Evolutionary conservation across 2,113 vertebrate genomes (phyloP).

Genomic region (Lepidothrix coronata): DNA sequence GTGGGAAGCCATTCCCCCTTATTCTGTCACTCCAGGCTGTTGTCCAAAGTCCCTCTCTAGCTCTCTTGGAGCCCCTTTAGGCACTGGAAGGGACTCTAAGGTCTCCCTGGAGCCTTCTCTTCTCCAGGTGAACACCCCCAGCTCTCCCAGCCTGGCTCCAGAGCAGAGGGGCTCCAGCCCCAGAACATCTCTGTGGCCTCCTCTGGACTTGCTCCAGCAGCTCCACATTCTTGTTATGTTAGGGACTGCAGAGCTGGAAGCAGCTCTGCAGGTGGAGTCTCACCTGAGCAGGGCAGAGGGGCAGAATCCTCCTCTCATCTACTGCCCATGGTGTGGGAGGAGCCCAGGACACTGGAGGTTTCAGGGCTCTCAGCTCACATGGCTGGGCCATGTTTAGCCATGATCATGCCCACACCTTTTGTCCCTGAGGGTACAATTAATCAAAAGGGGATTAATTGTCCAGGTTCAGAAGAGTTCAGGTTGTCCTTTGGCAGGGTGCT

Average conservation of each 20-base stretch:
- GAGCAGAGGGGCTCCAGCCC: not conserved
- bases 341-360: not conserved
- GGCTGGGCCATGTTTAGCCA: not conserved
- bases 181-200: not conserved
- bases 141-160: not conserved
- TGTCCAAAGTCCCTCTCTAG: not conserved
- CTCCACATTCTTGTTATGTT: not conserved
- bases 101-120: not conserved
- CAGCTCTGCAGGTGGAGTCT: not conserved
- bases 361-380: not conserved
- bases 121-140: not conserved
- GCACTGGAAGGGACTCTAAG: not conserved
- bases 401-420: fast-evolving
- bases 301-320: not conserved
- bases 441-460: not conserved
- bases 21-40: not conserved
- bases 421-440: not conserved
- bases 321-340: not conserved
- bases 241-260: not conserved
- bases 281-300: not conserved
- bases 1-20: not conserved
- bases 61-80: not conserved
- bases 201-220: not conserved
- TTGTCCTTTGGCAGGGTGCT: not conserved
- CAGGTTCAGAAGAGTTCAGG: not conserved